phyloP scores from a whole-genome alignment of 2,888 invertebrate species.

The Pseudococcus longispinus region DNA sequence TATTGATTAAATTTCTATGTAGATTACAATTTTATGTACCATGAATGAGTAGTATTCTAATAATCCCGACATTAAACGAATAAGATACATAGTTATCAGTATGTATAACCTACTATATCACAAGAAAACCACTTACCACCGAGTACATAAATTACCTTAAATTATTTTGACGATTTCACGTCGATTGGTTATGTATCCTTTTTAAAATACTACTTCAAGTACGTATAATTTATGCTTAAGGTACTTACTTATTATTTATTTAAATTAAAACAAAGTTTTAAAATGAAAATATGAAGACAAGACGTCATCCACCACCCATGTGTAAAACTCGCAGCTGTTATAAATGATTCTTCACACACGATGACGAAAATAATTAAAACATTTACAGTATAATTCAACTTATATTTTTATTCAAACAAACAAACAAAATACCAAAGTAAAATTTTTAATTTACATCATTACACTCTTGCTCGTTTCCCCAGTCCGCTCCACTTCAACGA shows the following conservation, averaged over 20 bases:
- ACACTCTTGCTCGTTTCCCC: constrained; percentile 62
- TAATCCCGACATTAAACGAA: background rate
- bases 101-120: background rate
- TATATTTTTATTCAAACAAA: background rate
- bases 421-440: background rate
- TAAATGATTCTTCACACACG: background rate
- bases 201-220: too few relatives aligned
- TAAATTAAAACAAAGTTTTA: background rate
- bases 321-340: background rate
- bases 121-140: background rate
- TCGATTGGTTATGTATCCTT: too few relatives aligned
- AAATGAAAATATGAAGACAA: background rate
- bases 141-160: background rate
- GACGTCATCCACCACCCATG: background rate
- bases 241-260: background rate
- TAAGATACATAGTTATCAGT: background rate
- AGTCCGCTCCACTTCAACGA: constrained; percentile 73
- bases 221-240: background rate
- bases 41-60: background rate
- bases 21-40: background rate
- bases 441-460: background rate
- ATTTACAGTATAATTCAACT: background rate
- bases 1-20: background rate
- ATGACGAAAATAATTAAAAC: background rate
- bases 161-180: background rate